A percentile compares a stretch with the other conserved stretches of the same genome.
These are phyloP conservation scores for Tragelaphus imberbis DNA, from an alignment of 2,113 vertebrate species.

Conservation along the genomic window DNA sequence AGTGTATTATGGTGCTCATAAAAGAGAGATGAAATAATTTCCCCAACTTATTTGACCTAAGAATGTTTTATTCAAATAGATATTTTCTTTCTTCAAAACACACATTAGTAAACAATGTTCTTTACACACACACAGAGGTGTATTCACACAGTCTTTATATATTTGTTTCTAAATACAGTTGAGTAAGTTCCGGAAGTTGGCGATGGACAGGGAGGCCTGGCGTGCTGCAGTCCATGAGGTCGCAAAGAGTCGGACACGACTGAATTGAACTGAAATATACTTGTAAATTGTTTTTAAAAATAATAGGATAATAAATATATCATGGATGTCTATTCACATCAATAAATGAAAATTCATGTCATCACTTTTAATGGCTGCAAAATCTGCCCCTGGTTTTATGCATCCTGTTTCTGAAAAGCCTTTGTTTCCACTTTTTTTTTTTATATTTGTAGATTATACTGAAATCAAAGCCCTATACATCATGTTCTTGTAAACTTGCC, in stretches of 20 bases:
- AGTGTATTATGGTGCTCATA: not conserved
- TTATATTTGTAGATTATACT: not conserved
- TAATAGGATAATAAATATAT: not conserved
- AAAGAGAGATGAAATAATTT: not conserved
- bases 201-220: not conserved
- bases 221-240: not conserved
- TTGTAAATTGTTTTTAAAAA: not conserved
- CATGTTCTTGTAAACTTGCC: not conserved
- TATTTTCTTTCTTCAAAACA: not conserved
- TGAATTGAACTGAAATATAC: not conserved
- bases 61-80: not conserved
- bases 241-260: not conserved
- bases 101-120: not conserved
- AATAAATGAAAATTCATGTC: not conserved
- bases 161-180: not conserved
- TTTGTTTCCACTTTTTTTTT: not conserved
- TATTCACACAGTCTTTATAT: not conserved
- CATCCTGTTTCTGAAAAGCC: not conserved
- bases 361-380: not conserved
- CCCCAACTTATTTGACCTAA: not conserved
- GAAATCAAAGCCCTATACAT: not conserved
- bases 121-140: not conserved
- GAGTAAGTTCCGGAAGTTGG: not conserved
- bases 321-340: not conserved
- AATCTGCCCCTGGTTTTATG: not conserved